These are phyloP conservation scores for Dendropsophus ebraccatus DNA, from an alignment of 2,113 vertebrate genomes.

Conservation along the genomic window DNA sequence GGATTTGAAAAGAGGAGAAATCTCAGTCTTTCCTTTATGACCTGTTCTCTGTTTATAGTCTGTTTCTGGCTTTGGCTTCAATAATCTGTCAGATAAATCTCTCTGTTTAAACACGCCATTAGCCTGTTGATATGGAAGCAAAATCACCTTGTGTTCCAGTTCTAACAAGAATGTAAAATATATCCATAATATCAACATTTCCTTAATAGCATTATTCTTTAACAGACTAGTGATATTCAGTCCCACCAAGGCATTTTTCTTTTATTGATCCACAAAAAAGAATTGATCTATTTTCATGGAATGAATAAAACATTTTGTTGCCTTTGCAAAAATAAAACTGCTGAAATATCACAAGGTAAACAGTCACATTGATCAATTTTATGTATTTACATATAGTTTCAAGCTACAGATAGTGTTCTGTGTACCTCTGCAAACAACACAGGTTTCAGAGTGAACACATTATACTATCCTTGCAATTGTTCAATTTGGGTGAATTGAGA, in stretches of 20 bases:
- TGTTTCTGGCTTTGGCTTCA: too few species aligned
- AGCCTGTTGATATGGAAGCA: neutral
- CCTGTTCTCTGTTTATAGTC: too few species aligned
- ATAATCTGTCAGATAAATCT: too few species aligned
- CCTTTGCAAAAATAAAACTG: slow-evolving; percentile 26
- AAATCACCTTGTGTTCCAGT: slow-evolving; percentile 11
- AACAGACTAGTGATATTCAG: neutral
- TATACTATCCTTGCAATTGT: neutral
- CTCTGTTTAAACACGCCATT: too few species aligned
- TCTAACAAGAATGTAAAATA: neutral
- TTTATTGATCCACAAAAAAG: slow-evolving; percentile 32
- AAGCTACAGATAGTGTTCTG: neutral
- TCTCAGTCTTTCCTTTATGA: too few species aligned
- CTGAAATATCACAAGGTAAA: slow-evolving; percentile 17
- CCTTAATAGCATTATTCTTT: neutral
- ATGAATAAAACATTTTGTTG: slow-evolving; percentile 21
- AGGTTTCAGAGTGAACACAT: neutral
- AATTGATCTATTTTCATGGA: neutral
- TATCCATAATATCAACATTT: neutral
- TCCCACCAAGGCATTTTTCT: neutral
- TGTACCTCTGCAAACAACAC: neutral
- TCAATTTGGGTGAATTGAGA: neutral
- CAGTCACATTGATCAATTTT: slow-evolving; percentile 19
- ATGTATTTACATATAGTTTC: slow-evolving; percentile 11
- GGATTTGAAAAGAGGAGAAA: too few species aligned